Percentiles rank a stretch among this genome's conserved stretches.
These are phyloP conservation scores for Microvelia longipes DNA, from an alignment of 1,140 invertebrate species.

Conservation along the genomic window DNA sequence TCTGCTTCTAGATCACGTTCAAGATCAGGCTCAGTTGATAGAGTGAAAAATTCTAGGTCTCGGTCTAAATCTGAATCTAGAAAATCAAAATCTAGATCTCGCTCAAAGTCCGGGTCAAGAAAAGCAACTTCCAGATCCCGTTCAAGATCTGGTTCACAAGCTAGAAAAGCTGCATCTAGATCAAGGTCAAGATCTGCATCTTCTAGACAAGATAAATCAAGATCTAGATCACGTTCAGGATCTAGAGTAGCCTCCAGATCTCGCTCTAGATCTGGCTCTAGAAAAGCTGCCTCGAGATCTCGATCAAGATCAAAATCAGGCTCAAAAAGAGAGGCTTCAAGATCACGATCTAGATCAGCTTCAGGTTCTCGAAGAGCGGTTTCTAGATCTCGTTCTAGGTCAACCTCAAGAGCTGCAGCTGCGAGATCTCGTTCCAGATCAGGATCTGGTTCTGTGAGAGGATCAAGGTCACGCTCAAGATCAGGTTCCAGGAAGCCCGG, in stretches of 20 bases:
- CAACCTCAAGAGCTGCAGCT: slow-evolving; percentile 21
- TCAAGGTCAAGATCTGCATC: slow-evolving; percentile 23
- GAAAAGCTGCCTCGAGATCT: slow-evolving; percentile 13
- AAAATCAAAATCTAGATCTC: slow-evolving; percentile 16
- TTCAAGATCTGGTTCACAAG: slow-evolving; percentile 21
- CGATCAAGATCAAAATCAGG: slow-evolving; percentile 22
- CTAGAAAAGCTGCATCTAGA: slow-evolving; percentile 23
- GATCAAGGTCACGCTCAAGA: slow-evolving; percentile 15
- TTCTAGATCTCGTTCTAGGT: slow-evolving; percentile 21
- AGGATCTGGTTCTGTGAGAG: slow-evolving; percentile 11
- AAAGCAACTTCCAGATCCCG: slow-evolving; percentile 15
- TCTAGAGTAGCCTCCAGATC: slow-evolving; percentile 17
- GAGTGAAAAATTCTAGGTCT: slow-evolving; percentile 13
- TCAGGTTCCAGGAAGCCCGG: slow-evolving; percentile 7
- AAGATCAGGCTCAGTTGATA: slow-evolving; percentile 9
- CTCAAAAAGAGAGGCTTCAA: slow-evolving; percentile 23
- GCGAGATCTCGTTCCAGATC: slow-evolving; percentile 21
- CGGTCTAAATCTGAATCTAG: slow-evolving; percentile 9
- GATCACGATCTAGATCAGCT: slow-evolving; percentile 19
- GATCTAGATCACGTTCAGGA: slow-evolving; percentile 16
- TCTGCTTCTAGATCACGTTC: slow-evolving; percentile 13
- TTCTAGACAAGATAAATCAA: slow-evolving; percentile 12
- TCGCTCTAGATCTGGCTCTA: slow-evolving; percentile 18
- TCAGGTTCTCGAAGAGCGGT: slow-evolving; percentile 23
- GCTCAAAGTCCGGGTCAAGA: slow-evolving; percentile 14